Evolutionary conservation across 2,797 vertebrate genomes (phyloP).

Genomic region (Gadopsis bispinosus): DNA sequence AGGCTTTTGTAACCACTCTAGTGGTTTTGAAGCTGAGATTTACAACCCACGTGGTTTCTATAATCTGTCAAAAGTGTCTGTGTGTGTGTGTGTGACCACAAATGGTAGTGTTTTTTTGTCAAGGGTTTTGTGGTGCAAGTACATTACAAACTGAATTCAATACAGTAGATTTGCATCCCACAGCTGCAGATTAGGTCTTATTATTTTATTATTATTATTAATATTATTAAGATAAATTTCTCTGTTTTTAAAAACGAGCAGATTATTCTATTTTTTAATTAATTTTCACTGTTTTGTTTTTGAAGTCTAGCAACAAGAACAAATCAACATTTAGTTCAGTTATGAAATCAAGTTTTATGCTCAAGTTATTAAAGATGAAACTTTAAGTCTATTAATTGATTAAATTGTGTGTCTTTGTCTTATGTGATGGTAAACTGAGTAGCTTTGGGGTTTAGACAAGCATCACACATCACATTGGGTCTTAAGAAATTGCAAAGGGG

Average conservation of each 20-base stretch:
- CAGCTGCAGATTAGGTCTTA: background rate
- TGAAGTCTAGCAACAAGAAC: background rate
- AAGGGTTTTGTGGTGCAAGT: background rate
- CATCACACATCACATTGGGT: background rate
- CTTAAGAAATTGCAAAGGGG: background rate
- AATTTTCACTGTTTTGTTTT: background rate
- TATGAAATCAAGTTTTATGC: background rate
- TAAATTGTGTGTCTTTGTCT: background rate
- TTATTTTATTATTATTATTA: background rate
- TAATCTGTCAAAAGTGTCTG: constrained; percentile 34
- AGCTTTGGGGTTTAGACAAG: background rate
- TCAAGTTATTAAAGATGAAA: background rate
- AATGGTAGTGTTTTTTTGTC: background rate
- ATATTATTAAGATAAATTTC: background rate
- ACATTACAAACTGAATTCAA: background rate
- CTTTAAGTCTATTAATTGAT: background rate
- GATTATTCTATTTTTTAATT: background rate
- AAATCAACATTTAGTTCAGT: background rate
- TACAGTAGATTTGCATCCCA: background rate
- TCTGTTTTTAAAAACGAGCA: background rate
- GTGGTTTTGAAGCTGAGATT: constrained; percentile 59
- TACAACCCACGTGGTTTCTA: constrained; percentile 58
- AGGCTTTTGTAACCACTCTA: constrained; percentile 43
- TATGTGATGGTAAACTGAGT: background rate
- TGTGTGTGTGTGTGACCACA: constrained; percentile 6